Evolutionary conservation across 2,888 invertebrate genomes (phyloP).

Genomic region (Xestia ashworthii): DNA sequence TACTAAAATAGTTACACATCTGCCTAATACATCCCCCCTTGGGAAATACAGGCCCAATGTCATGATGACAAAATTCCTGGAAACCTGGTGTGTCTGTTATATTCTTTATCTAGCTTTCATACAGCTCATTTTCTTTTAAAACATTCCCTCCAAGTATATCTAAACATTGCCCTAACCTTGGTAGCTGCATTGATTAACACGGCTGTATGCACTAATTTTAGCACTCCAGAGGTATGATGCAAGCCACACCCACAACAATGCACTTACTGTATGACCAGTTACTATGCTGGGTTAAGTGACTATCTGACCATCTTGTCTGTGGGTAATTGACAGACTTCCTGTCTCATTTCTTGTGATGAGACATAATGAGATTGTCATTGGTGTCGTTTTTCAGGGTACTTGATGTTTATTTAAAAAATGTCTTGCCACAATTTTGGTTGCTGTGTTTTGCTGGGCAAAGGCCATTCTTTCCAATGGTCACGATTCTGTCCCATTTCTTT

Average conservation of each 20-base stretch:
- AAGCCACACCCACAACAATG: slow-evolving; percentile 55
- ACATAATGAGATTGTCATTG: not conserved
- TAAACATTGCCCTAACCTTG: slow-evolving; percentile 1
- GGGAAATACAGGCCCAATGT: not conserved
- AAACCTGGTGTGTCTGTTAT: not conserved
- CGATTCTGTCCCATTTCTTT: no score
- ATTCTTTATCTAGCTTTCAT: not conserved
- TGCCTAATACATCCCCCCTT: not conserved
- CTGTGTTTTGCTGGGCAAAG: no score
- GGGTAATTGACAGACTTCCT: slow-evolving; percentile 49
- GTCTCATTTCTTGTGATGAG: slow-evolving; percentile 9
- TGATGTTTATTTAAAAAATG: not conserved
- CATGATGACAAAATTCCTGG: not conserved
- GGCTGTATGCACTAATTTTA: slow-evolving; percentile 45
- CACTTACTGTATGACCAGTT: slow-evolving; percentile 21
- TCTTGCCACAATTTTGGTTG: not conserved
- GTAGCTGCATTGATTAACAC: slow-evolving; percentile 39
- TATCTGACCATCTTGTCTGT: slow-evolving; percentile 22
- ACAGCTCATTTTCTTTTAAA: not conserved
- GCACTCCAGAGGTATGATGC: slow-evolving; percentile 41
- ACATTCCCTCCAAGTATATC: not conserved
- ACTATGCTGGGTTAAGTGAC: slow-evolving; percentile 25
- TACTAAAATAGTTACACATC: not conserved
- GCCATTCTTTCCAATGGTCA: no score
- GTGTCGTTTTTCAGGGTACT: not conserved